phyloP scores from a whole-genome alignment of 2,888 invertebrate genomes.

The Drosophila paranaensis region DNA sequence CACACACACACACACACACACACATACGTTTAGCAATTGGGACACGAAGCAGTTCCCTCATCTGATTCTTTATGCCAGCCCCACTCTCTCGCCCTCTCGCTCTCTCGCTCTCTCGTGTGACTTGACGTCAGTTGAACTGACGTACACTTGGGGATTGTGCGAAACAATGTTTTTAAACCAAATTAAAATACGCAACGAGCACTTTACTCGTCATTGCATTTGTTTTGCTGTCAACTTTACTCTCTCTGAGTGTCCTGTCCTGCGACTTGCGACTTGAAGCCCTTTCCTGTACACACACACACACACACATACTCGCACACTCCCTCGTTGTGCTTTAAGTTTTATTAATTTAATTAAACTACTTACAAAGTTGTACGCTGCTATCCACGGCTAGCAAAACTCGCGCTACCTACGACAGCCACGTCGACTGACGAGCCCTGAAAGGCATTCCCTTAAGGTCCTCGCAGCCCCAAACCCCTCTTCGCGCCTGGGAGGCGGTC shows the following conservation, averaged over 20 bases:
- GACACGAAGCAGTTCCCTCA: conserved; percentile 35
- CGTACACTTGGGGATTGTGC: conserved; percentile 77
- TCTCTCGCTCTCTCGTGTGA: conserved; percentile 34
- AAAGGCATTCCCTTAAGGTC: conserved; percentile 25
- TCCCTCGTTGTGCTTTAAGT: conserved; percentile 69
- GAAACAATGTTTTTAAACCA: conserved; percentile 80
- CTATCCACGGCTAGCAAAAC: conserved; percentile 62
- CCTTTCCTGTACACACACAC: conserved; percentile 33
- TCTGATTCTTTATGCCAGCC: conserved; percentile 51
- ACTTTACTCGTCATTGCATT: conserved; percentile 75
- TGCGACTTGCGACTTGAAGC: conserved; percentile 57
- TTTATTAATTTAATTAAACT: conserved; percentile 81
- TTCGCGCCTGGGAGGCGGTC: conserved; percentile 24
- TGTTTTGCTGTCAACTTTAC: conserved; percentile 76
- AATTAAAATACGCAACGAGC: conserved; percentile 78
- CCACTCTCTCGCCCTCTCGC: not conserved
- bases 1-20: conserved; percentile 38
- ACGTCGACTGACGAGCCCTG: conserved; percentile 27
- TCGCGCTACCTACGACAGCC: conserved; percentile 40
- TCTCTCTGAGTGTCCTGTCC: conserved; percentile 68
- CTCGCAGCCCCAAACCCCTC: not conserved
- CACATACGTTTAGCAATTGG: conserved; percentile 36
- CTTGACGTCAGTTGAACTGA: conserved; percentile 74
- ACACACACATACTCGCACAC: conserved; percentile 20
- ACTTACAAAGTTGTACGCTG: conserved; percentile 74